Evolutionary conservation across 2,113 vertebrate genomes (phyloP), one percentile per base, ranked within the genome.

Genomic region (Canis aureus): DNA sequence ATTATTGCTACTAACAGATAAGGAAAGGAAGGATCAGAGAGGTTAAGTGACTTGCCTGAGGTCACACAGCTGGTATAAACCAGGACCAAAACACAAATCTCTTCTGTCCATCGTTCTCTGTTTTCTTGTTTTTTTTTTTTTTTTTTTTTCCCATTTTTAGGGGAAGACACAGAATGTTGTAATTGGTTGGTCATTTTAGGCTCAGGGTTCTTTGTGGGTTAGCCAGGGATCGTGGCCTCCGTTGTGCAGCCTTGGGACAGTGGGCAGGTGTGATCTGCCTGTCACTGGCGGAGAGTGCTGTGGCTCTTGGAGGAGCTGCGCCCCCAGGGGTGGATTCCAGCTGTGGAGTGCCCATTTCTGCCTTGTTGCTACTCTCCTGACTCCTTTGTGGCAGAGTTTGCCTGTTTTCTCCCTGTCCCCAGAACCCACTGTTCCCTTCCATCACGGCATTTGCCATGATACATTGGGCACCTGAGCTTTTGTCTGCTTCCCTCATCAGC

Each of bases 1-100:
- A 69, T 2, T 64, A 4, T 27, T 80, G 22, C 27, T 79, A 60
- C 17, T 76, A 4, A 62, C 15, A 85, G 62, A 55, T 25, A 60
- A 38, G 79, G 73, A 69, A 69, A 67, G 22, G n/a, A 91, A 93
- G 51, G 62, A 57, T 67, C 57, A 19, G 89, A 89, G 71, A 71
- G 27, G 76, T 78, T 35, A 29, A 73, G 20, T 8, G 53, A 62
- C 71, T 83, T 94, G n/a, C 22, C 51, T 43, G 79, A 96, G 67
- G 32, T 71, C 55, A 62, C 60, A 43, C 1, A 12, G 17, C 23
- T 25, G 20, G 11, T 3, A 22, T 4, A 80, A 82, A 60, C 4
- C 22, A 35, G 71, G 11, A 55, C 17, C 17, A 35, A 79, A 62
- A 55, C n/a, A 11, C 15, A 15, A 9, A 66, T 60, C 25, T 62